phyloP scores from a whole-genome alignment of 2,888 invertebrate species.

The Sclerodermus sp. region DNA sequence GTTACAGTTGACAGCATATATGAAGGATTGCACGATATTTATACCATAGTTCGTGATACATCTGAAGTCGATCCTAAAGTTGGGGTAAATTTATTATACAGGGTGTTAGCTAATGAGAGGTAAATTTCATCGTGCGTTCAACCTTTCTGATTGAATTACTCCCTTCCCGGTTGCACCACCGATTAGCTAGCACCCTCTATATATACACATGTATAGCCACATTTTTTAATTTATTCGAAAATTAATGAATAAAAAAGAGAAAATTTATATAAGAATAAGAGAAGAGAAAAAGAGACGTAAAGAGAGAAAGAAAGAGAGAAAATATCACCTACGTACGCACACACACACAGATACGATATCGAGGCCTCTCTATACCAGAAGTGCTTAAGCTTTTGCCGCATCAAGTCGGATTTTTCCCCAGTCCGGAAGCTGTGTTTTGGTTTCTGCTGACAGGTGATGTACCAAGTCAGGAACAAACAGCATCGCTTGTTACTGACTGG shows the following conservation, averaged over 20 bases:
- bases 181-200: no score
- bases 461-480: conserved; percentile 44
- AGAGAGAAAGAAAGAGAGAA: no score
- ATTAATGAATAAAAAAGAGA: background rate
- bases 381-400: conserved; percentile 39
- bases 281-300: background rate
- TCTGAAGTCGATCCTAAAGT: conserved; percentile 36
- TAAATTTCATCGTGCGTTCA: no score
- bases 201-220: no score
- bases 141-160: no score
- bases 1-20: conserved; percentile 45
- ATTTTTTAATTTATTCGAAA: no score
- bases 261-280: background rate
- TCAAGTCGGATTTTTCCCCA: conserved; percentile 43
- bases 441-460: conserved; percentile 47
- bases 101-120: background rate
- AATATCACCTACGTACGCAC: no score
- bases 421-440: conserved; percentile 48
- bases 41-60: conserved; percentile 41
- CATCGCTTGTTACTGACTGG: conserved; percentile 45
- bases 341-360: conserved; percentile 34
- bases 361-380: conserved; percentile 47
- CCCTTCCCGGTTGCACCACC: no score
- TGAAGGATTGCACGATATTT: conserved; percentile 38
- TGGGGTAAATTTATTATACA: no score